Evolutionary conservation across 2,888 invertebrate species (phyloP).

Genomic region (Lymantria monacha): DNA sequence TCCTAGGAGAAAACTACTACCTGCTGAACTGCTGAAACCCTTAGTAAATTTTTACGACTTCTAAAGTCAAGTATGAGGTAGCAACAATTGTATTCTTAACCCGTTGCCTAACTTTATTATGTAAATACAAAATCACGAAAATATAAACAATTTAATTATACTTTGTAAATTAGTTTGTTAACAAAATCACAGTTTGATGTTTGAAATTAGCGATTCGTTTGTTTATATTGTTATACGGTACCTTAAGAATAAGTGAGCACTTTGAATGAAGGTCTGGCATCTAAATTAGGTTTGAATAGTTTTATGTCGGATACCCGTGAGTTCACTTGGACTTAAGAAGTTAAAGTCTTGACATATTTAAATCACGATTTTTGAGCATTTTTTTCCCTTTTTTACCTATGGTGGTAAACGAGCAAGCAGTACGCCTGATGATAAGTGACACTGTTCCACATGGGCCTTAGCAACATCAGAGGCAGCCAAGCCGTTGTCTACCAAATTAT

Average conservation of each 20-base stretch:
- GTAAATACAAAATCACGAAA: constrained; percentile 4
- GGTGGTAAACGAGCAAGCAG: no score
- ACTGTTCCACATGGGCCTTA: no score
- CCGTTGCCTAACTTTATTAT: no score
- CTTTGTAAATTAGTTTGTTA: constrained; percentile 32
- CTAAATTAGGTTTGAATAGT: constrained; percentile 15
- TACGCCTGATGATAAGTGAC: no score
- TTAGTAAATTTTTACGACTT: no score
- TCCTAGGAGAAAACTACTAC: no score
- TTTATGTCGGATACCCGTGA: constrained; percentile 3
- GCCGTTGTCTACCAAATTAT: no score
- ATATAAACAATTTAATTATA: constrained; percentile 33
- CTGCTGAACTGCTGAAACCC: no score
- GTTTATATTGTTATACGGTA: constrained; percentile 27
- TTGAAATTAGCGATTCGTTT: constrained; percentile 6
- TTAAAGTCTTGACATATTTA: neutral
- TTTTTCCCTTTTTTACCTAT: no score
- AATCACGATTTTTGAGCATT: neutral
- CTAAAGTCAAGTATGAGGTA: no score
- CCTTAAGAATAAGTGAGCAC: constrained; percentile 15
- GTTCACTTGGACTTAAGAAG: neutral
- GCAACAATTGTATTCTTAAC: no score
- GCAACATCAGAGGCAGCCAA: no score
- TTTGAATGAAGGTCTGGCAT: constrained; percentile 16
- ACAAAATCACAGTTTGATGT: constrained; percentile 30